Evolutionary conservation across 53 echinoderm and acorn worm species (phyloP).

Genomic region (Luidia sarsii): DNA sequence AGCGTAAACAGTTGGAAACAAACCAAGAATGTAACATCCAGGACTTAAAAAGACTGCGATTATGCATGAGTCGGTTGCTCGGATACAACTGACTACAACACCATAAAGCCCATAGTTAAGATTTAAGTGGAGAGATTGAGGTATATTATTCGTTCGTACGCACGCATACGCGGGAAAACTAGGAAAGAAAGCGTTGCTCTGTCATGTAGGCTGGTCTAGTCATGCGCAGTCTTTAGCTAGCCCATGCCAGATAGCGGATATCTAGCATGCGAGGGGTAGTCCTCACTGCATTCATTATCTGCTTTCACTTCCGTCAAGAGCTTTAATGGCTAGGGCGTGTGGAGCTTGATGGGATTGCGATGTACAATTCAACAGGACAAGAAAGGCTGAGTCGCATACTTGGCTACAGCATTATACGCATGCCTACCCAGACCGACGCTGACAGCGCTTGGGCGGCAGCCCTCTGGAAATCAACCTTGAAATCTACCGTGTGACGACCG

Average conservation of each 20-base stretch:
- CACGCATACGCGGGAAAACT: neutral
- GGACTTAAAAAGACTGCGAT: too few relatives aligned
- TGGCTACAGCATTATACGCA: neutral
- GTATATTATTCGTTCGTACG: too few relatives aligned
- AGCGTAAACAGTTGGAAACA: too few relatives aligned
- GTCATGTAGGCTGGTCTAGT: constrained; percentile 34
- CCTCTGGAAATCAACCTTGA: neutral
- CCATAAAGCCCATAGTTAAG: too few relatives aligned
- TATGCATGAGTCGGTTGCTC: too few relatives aligned
- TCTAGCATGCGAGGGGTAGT: constrained; percentile 22
- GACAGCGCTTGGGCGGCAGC: neutral
- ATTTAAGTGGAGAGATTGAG: too few relatives aligned
- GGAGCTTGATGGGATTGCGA: neutral
- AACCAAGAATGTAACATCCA: too few relatives aligned
- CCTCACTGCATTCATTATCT: constrained; percentile 33
- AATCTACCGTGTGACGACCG: neutral
- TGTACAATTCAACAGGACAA: constrained; percentile 22
- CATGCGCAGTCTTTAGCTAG: constrained; percentile 12
- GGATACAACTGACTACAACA: too few relatives aligned
- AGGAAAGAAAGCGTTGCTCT: constrained; percentile 8
- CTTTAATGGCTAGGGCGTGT: neutral
- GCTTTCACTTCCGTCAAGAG: constrained; percentile 26
- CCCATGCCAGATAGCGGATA: neutral
- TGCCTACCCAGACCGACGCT: neutral
- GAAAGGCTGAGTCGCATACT: neutral